Evolutionary conservation across 2,113 vertebrate species (phyloP).

Genomic region (Alligator mississippiensis): DNA sequence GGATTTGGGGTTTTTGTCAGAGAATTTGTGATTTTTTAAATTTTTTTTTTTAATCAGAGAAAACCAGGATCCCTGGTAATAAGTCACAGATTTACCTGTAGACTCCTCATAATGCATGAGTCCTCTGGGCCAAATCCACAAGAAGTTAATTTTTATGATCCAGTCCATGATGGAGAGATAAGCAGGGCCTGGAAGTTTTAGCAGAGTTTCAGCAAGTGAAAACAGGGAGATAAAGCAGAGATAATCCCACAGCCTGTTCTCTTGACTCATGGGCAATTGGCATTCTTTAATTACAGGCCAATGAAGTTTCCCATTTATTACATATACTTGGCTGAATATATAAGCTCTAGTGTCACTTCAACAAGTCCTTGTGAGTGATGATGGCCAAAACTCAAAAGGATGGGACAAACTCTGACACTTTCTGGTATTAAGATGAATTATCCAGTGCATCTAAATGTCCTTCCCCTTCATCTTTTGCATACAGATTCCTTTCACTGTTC

Average conservation of each 20-base stretch:
- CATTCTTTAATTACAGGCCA: background rate
- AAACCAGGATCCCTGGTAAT: no score
- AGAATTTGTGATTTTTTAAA: no score
- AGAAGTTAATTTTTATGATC: background rate
- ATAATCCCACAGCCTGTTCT: background rate
- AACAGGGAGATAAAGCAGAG: background rate
- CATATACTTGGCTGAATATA: background rate
- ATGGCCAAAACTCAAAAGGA: background rate
- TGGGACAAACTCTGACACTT: background rate
- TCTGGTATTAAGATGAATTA: background rate
- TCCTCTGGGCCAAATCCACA: background rate
- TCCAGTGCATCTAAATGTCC: background rate
- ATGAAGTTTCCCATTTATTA: background rate
- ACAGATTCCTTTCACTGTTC: background rate
- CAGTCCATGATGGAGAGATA: slow-evolving; percentile 2
- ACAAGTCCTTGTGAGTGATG: background rate
- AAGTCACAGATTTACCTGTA: background rate
- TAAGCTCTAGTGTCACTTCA: background rate
- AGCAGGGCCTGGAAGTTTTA: background rate
- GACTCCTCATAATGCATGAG: background rate
- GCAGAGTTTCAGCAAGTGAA: background rate
- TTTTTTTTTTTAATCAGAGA: no score
- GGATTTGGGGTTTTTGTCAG: no score
- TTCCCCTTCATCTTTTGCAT: background rate
- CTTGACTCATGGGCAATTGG: background rate